Evolutionary conservation across 2,888 invertebrate species (phyloP), one percentile per base, ranked within the genome.

Genomic region (Himalopsyche kuldschensis): DNA sequence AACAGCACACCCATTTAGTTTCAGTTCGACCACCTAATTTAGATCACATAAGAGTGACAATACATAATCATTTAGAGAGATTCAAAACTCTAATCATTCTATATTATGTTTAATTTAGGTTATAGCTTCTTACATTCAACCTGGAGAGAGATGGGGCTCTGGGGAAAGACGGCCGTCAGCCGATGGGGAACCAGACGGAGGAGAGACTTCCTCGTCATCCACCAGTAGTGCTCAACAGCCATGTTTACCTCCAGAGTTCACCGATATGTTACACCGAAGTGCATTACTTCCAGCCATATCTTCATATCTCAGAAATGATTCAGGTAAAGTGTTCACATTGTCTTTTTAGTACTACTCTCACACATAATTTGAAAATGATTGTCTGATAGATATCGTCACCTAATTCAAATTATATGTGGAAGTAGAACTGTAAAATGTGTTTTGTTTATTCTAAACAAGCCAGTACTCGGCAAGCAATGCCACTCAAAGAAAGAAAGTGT

Each of bases 251-350:
- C 88, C 92, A 0, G 93, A 95, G 87, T 96, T 98, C 89, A 91
- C 95, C 30, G 95, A 96, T 85, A 92, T 97, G 46, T 89, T 98
- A 24, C 94, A 95, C 75, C 93, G 95, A 88, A 98, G 98, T 84
- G 96, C 97, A 87, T 92, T 98, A 27, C 93, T 98, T 85, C 96
- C 97, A 27, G 97, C 97, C 30, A 93, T 98, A 32, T 96, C 97
- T 88, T 97, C 97, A 0, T 98, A 98, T 89, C 92, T 98, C 81
- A 93, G 97, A 87, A 98, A 98, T 88, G 98, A 98, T 90, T 98
- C 98, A 20, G 94, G 95, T 95, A 55, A 48, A 31, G n/a, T 27
- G 20, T 35, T 8, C 75, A 24, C 17, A 80, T 55, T 48, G 30
- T 79, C 35, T 3, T 41, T 41, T 41, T 41, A 6, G 35, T 35